Base-by-base conservation (phyloP, 2,888 invertebrate species). In the Cryptus viduatorius region DNA sequence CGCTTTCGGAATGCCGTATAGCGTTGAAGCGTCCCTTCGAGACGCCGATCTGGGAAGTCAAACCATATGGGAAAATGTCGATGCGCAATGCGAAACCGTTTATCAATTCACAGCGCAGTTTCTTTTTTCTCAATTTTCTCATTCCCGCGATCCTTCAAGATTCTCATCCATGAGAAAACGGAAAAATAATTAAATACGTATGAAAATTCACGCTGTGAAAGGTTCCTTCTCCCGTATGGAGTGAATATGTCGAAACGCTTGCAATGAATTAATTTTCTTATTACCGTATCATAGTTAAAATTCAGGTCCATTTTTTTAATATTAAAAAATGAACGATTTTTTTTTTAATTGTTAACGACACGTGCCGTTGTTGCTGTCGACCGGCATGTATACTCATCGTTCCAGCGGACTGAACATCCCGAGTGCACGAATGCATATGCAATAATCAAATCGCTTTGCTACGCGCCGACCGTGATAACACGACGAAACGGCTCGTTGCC, bases 131-230 rank as follows among this genome's bases (percentile, higher is more conserved):
- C 12, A 0, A 12, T 12, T 12, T 37, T 37, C 37, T 24, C 56
- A 24, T 24, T 56, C 56, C 19, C 24, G 56, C 19, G n/a, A 56
- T 56, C 10, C 19, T 56, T 10, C 19, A 56, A 24, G 56, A 56
- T 56, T 56, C 56, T 56, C 56, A 10, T 3, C 24, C 24, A 10
- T 56, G 24, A 24, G 0, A 24, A 12, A 12, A 56, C 7, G 50
- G n/a, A 69, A 48, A 69, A 69, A 31, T n/a, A 31, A 53, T 50
- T 12, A 3, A 8, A 16, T 31, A 8, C 31, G 31, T 31, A 48
- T 31, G 46, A 31, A 50, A 69, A 31, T 50, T 69, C 68, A 31
- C 69, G 29, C 69, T n/a, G 29, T 10, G 50, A 50, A 37, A 50
- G 14, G 64, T 64, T 64, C 16, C 37, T 65, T 4, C 37, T 14